Base-by-base conservation (phyloP, 2,113 vertebrate genomes). In the Cinclus mexicanus region DNA sequence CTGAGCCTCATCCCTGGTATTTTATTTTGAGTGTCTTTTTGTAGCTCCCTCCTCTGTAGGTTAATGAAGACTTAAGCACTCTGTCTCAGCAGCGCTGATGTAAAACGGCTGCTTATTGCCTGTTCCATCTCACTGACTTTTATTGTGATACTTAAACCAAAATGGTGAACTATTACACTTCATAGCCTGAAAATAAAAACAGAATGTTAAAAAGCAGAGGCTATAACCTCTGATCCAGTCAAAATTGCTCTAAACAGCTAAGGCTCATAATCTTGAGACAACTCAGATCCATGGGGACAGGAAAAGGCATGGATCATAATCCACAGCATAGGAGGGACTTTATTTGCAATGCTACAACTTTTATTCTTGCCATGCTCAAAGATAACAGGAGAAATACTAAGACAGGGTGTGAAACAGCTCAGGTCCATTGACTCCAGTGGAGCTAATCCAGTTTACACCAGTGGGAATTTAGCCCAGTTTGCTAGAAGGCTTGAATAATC, bases 81-180 rank as follows among this genome's bases (percentile, higher is more conserved):
- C 92, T 1, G 75, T 91, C 97, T 96, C 94, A 87, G 97, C 94
- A 95, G 95, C 94, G 87, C 95, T 95, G 98, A 98, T 98, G 98
- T 98, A 98, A 98, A 98, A 98, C 93, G 97, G 91, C 96, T 97
- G 95, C 97, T 98, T 98, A 98, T 95, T 97, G 98, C 98, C 89
- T 98, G 98, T 98, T 98, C 98, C 98, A 98, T 97, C 97, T 98
- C 98, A 96, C 97, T 98, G 98, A 97, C 98, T 98, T 98, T 98
- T 98, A 98, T 98, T 97, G 97, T 97, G 98, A 98, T 97, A 98
- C 97, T 98, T 98, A 98, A 98, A 98, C 98, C 97, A 98, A 98
- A 98, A 98, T 97, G 97, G 97, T 98, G 97, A 98, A 98, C 98
- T 97, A 98, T 98, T 98, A 98, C 94, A 98, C 98, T 98, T 98